Conservation (phyloP, 1,140 invertebrate genomes). For the Papilio glaucus region DNA sequence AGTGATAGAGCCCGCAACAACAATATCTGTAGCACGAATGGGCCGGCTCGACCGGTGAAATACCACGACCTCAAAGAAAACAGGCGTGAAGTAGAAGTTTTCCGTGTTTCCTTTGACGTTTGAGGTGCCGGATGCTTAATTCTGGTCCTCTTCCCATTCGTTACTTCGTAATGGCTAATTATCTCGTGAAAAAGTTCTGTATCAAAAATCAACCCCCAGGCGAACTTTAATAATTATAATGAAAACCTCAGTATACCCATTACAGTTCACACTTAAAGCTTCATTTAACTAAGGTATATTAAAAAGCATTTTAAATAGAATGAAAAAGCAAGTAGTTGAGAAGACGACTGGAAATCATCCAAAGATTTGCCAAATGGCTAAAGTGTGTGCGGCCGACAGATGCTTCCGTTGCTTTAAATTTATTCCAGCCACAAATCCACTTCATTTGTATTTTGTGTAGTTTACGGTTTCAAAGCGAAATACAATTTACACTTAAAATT, state of each 20-base stretch:
- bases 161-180: too few species aligned
- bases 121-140: too few species aligned
- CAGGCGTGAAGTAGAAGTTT: too few species aligned
- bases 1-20: too few species aligned
- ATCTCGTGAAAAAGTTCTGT: too few species aligned
- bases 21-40: too few species aligned
- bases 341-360: slow-evolving; percentile 30
- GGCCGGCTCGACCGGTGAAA: too few species aligned
- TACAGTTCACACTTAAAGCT: background rate
- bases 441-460: slow-evolving; percentile 29
- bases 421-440: slow-evolving; percentile 20
- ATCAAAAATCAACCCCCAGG: too few species aligned
- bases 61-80: too few species aligned
- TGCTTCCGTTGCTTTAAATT: slow-evolving; percentile 28
- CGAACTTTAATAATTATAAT: background rate
- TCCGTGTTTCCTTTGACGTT: too few species aligned
- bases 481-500: slow-evolving; percentile 9
- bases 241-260: background rate
- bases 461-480: slow-evolving; percentile 6
- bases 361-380: slow-evolving; percentile 33
- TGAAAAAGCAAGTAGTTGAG: slow-evolving; percentile 9
- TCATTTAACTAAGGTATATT: background rate
- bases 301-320: slow-evolving; percentile 1
- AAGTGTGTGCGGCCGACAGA: slow-evolving; percentile 28
- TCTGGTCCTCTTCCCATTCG: too few species aligned